These are phyloP conservation scores for Scrobipalpa atriplicella DNA, from an alignment of 2,888 invertebrate genomes.

Conservation along the genomic window DNA sequence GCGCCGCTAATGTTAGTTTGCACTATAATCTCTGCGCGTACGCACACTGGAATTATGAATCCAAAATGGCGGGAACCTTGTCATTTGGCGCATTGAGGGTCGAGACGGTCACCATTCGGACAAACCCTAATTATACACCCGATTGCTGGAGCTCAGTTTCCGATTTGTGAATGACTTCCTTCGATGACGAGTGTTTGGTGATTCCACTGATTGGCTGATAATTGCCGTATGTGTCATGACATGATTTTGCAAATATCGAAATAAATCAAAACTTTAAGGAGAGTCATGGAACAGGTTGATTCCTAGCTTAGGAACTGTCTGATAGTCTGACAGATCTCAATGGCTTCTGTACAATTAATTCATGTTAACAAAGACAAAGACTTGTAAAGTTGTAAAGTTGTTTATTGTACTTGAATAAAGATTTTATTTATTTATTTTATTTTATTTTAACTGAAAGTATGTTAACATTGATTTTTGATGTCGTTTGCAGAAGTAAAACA, in stretches of 20 bases:
- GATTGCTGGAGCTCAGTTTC: conserved; percentile 53
- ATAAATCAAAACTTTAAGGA: too few species aligned
- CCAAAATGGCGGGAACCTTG: conserved; percentile 68
- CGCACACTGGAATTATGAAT: conserved; percentile 64
- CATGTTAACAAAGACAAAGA: too few species aligned
- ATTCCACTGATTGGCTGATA: conserved; percentile 5
- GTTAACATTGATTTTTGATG: too few species aligned
- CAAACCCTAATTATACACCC: conserved; percentile 60
- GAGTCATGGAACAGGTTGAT: too few species aligned
- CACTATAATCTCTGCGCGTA: conserved; percentile 73
- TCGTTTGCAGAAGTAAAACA: background rate
- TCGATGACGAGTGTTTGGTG: conserved; percentile 40
- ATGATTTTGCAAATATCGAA: background rate
- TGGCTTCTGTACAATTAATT: too few species aligned
- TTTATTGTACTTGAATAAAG: too few species aligned
- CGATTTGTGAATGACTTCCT: conserved; percentile 51
- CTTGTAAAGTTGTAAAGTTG: too few species aligned
- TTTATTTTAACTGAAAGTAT: too few species aligned
- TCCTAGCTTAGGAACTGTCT: too few species aligned
- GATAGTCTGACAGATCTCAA: too few species aligned
- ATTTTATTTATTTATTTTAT: too few species aligned
- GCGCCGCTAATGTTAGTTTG: conserved; percentile 59
- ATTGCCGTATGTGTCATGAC: background rate
- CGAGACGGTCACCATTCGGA: conserved; percentile 55
- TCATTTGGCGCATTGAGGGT: conserved; percentile 66